Percentiles rank a stretch among this genome's conserved stretches.
phyloP scores from a whole-genome alignment of 2,113 vertebrate genomes.

The Tapirus terrestris region DNA sequence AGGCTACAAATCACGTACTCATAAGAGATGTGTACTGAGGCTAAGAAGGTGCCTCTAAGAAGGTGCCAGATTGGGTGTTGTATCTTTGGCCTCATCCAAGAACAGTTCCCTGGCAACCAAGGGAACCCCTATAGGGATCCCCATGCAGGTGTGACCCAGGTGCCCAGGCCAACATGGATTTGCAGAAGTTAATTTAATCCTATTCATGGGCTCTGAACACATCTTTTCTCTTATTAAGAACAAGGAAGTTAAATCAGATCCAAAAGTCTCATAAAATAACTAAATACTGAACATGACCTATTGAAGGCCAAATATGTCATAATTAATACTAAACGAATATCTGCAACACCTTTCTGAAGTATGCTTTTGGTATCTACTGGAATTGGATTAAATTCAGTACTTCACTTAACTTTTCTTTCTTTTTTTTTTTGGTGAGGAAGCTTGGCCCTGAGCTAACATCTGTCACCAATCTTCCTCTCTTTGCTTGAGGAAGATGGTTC shows the following conservation, averaged over 20 bases:
- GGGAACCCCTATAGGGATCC: background rate
- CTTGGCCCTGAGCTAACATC: no score
- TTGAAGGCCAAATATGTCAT: conserved; percentile 42
- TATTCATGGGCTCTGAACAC: background rate
- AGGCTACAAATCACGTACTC: background rate
- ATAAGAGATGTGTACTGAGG: background rate
- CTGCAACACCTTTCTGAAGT: background rate
- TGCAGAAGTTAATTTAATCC: conserved; percentile 37
- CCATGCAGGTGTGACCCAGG: background rate
- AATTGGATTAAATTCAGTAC: conserved; percentile 61
- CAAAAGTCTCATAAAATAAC: conserved; percentile 53
- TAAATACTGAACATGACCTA: conserved; percentile 26
- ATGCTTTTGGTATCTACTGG: background rate
- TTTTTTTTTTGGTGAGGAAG: no score
- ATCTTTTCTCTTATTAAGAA: conserved; percentile 48
- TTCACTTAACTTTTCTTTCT: background rate
- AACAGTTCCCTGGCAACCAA: background rate
- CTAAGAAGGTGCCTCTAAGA: background rate
- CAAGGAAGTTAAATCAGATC: conserved; percentile 51
- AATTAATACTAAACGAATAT: conserved; percentile 54
- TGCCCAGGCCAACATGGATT: background rate
- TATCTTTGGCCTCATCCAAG: background rate
- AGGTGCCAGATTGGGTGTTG: background rate
- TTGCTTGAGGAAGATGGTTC: no score
- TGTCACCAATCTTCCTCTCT: no score